Evolutionary conservation across 1,140 invertebrate genomes (phyloP), one percentile per base, ranked within the genome.

Genomic region (Philopotamus ludificatus): DNA sequence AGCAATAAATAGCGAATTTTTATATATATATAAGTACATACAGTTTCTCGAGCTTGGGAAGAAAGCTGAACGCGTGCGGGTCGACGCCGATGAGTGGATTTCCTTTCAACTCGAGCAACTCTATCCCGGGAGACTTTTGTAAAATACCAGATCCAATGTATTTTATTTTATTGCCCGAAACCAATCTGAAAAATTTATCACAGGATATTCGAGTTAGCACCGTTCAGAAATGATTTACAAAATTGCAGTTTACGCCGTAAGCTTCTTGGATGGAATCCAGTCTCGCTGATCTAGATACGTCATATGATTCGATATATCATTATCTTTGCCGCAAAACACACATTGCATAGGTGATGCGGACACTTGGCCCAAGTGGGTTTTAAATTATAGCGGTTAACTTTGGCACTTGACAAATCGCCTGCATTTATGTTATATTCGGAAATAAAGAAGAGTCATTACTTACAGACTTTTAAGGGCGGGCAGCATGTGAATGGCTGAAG

Each of bases 401-500:
- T 15, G 28, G 34, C 28, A 42, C 26, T 22, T 44, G 25, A 65
- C 3, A 45, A 41, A 49, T 45, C 26, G 63, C 21, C 20, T 41
- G 39, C 53, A 66, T 53, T 60, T 50, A 53, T 16, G 54, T 39
- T 39, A 16, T 41, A 21, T 57, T 57, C 42, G 42, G 34, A 57
- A 34, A 12, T 47, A 47, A 59, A 67, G 23, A 16, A 21, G 23
- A 26, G 34, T 23, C 28, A 66, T 61, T 67, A 85, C 87, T 89
- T 83, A 90, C 88, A 91, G 76, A 75, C 90, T 86, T 75, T 89
- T 83, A 41, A 91, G 80, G 66, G 81, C 79, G 18, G 81, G 79
- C 69, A 90, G 79, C 76, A 84, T 84, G 61, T 81, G 81, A 50
- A 89, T 76, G 49, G 87, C 87, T 44, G 75, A 73, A 10, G 89